Percentiles rank a stretch among this genome's conserved stretches.
phyloP scores from a whole-genome alignment of 1,140 invertebrate species.

The Drosophila bifasciata region DNA sequence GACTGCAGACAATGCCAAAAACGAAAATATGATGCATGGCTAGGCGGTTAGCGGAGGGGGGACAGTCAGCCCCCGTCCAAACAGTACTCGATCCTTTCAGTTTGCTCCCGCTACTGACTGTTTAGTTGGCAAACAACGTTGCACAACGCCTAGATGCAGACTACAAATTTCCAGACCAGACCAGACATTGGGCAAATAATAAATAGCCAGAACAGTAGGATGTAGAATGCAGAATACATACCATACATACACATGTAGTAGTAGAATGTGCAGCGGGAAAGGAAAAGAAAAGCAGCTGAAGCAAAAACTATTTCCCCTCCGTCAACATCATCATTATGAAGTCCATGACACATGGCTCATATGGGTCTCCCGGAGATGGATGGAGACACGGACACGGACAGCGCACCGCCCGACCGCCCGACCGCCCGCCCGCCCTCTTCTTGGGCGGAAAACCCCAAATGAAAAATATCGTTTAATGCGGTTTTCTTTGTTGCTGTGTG shows the following conservation, averaged over 20 bases:
- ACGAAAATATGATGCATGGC: slow-evolving; percentile 44
- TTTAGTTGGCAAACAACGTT: slow-evolving; percentile 46
- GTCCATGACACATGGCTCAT: slow-evolving; percentile 46
- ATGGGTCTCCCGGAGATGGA: neutral
- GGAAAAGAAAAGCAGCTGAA: neutral
- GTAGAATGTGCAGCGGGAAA: neutral
- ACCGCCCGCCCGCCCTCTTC: too few species aligned
- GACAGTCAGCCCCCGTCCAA: neutral
- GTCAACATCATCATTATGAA: slow-evolving; percentile 54
- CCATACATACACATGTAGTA: too few species aligned
- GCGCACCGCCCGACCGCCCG: too few species aligned
- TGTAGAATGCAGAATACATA: too few species aligned
- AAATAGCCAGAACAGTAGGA: slow-evolving; percentile 1
- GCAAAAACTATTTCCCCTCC: slow-evolving; percentile 41
- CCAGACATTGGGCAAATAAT: slow-evolving; percentile 58
- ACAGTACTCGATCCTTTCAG: neutral
- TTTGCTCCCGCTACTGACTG: slow-evolving; percentile 5
- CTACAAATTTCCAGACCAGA: slow-evolving; percentile 13
- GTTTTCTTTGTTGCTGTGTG: slow-evolving; percentile 1
- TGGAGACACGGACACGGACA: too few species aligned
- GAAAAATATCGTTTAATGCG: slow-evolving; percentile 40
- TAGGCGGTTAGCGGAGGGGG: slow-evolving; percentile 21
- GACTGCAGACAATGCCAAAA: slow-evolving; percentile 6
- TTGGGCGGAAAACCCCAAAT: slow-evolving; percentile 14
- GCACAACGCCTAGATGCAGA: slow-evolving; percentile 21